Evolutionary conservation across 2,113 vertebrate species (phyloP), one percentile per base, ranked within the genome.

Genomic region (Bubo blakistoni): DNA sequence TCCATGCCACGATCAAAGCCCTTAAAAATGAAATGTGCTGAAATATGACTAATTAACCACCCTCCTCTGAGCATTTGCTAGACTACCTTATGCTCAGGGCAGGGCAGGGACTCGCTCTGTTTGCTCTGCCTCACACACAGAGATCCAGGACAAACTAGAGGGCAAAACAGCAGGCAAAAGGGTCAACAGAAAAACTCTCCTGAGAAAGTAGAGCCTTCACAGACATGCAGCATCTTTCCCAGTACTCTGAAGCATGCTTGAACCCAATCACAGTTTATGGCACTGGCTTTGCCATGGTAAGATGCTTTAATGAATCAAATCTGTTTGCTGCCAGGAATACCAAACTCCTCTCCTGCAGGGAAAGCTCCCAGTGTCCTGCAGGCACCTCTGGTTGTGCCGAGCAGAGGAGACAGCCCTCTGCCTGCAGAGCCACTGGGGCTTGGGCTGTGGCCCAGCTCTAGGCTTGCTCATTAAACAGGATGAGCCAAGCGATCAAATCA

Each of bases 401-500:
- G 55, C 24, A 14, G 17, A 38, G 42, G 20, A 32, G 13, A 8
- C 38, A 76, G 42, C 49, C 13, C 24, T 42, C 69, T 1, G 1
- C 10, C 80, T 2, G 10, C 8, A 12, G 30, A 77, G 49, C 44
- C 29, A 22, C 54, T 0, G 5, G 27, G n/a, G 5, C 46, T 78
- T 17, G 11, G 55, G 55, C 57, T 57, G 29, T 40, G 51, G 26
- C 51, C 52, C 40, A 32, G 72, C 77, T 95, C 91, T 83, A 79
- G 38, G 27, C 40, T 69, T 19, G 1, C 57, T 95, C 69, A 24
- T 57, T 51, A 80, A 81, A 49, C 32, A 84, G 51, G 40, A 76
- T 10, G 46, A 85, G 70, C 59, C 95, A 94, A 88, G 70, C 92
- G 57, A 74, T 36, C 67, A 86, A 95, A 96, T 80, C 69, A 59